phyloP scores from a whole-genome alignment of 2,797 vertebrate species.

The Chelon auratus region DNA sequence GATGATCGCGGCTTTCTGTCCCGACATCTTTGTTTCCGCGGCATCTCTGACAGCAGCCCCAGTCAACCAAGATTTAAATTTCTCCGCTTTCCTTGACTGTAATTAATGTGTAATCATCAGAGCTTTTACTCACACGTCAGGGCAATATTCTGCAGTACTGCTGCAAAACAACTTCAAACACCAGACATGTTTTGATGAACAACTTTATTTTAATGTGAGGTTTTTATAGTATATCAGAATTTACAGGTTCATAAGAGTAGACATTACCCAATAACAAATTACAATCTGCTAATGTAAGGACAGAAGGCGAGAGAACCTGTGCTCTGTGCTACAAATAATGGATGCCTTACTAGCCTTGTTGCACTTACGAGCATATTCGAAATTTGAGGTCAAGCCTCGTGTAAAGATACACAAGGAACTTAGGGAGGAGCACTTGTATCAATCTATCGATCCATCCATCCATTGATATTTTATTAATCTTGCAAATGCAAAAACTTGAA shows the following conservation, averaged over 20 bases:
- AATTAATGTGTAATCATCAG: constrained; percentile 13
- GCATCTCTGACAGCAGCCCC: constrained; percentile 38
- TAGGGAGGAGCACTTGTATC: too few relatives aligned
- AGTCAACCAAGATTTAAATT: constrained; percentile 29
- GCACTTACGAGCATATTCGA: background rate
- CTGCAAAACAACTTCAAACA: constrained; percentile 8
- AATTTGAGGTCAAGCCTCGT: too few relatives aligned
- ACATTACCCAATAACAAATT: background rate
- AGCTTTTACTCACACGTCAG: background rate
- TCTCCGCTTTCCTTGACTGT: constrained; percentile 1
- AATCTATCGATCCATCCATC: too few relatives aligned
- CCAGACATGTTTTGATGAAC: background rate
- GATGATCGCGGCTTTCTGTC: constrained; percentile 52
- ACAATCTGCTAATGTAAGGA: background rate
- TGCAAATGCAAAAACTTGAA: too few relatives aligned
- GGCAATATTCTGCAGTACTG: background rate
- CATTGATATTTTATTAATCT: too few relatives aligned
- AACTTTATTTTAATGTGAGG: background rate
- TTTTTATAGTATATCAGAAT: background rate
- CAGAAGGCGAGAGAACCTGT: too few relatives aligned
- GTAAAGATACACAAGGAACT: too few relatives aligned
- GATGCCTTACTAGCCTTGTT: background rate
- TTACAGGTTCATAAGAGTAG: background rate
- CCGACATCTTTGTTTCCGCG: constrained; percentile 33
- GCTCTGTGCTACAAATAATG: too few relatives aligned